Conservation (phyloP, 2,888 invertebrate genomes). For the Hirtodrosophila trivittata region DNA sequence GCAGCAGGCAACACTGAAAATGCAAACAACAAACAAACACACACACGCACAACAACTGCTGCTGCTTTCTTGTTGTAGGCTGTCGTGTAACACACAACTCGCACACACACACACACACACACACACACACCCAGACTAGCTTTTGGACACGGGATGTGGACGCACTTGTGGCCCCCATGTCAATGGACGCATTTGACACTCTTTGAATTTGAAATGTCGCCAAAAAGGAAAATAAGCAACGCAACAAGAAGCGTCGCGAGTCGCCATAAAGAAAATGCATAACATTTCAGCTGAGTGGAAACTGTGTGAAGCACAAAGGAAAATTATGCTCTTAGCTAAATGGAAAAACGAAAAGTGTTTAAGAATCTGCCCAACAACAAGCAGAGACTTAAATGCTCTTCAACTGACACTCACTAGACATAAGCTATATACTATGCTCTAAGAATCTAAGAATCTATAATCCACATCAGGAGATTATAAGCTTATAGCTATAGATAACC, state of each 20-base stretch:
- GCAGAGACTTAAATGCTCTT: constrained; percentile 15
- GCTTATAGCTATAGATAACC: constrained; percentile 16
- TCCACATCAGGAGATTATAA: too few relatives aligned
- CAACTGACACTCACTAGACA: not conserved
- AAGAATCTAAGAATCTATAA: too few relatives aligned
- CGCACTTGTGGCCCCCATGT: constrained; percentile 71
- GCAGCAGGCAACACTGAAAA: constrained; percentile 55
- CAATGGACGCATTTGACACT: constrained; percentile 74
- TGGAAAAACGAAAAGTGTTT: constrained; percentile 26
- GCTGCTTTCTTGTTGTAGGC: constrained; percentile 35
- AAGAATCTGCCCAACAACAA: too few relatives aligned
- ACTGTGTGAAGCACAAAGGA: constrained; percentile 22
- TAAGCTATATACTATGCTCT: too few relatives aligned
- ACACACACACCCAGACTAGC: not conserved
- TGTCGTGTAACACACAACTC: constrained; percentile 43
- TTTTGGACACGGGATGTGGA: constrained; percentile 30
- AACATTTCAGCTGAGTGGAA: constrained; percentile 39
- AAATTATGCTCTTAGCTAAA: constrained; percentile 50
- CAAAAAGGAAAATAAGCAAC: constrained; percentile 59
- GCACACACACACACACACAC: constrained; percentile 11
- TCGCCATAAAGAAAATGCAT: constrained; percentile 27
- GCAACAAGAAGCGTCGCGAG: constrained; percentile 12
- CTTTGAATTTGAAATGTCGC: constrained; percentile 70
- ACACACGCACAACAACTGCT: constrained; percentile 23
- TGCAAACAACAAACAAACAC: constrained; percentile 36